A percentile compares a stretch with the other conserved stretches of the same genome.
Evolutionary conservation across 2,113 vertebrate species (phyloP).

Genomic region (Cololabis saira): DNA sequence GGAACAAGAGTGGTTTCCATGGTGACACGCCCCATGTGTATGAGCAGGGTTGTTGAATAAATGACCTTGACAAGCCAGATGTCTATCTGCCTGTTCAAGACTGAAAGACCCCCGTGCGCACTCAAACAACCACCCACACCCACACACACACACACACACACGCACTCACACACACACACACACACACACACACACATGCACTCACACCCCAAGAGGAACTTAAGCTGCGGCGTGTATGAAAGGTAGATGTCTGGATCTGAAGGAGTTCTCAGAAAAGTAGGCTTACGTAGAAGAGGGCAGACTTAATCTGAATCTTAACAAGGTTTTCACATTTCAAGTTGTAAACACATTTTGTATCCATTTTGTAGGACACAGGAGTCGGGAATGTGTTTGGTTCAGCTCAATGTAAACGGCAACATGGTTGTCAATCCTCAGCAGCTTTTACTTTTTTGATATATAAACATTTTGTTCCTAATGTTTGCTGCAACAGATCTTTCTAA

Average conservation of each 20-base stretch:
- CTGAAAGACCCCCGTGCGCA: not conserved
- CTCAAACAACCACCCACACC: not conserved
- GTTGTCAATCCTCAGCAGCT: no score
- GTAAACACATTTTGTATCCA: no score
- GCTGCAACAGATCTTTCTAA: no score
- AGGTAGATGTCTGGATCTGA: constrained; percentile 22
- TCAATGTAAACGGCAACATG: no score
- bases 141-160: no score
- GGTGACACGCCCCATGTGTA: constrained; percentile 70
- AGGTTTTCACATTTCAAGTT: no score
- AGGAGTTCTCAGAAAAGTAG: not conserved
- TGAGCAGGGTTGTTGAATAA: constrained; percentile 71
- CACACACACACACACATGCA: not conserved
- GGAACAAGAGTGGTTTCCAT: constrained; percentile 71
- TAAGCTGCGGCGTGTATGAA: constrained; percentile 2
- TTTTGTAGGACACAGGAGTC: no score
- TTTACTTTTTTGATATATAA: no score
- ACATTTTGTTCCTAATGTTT: no score
- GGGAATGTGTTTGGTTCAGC: no score
- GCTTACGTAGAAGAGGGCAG: not conserved
- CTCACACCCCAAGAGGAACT: constrained; percentile 5
- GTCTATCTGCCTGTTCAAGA: constrained; percentile 59
- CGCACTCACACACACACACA: not conserved
- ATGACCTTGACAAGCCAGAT: constrained; percentile 77
- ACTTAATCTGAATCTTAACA: no score